phyloP scores from a whole-genome alignment of 35 echinoderm and acorn worm genomes.

The Diadema setosum region DNA sequence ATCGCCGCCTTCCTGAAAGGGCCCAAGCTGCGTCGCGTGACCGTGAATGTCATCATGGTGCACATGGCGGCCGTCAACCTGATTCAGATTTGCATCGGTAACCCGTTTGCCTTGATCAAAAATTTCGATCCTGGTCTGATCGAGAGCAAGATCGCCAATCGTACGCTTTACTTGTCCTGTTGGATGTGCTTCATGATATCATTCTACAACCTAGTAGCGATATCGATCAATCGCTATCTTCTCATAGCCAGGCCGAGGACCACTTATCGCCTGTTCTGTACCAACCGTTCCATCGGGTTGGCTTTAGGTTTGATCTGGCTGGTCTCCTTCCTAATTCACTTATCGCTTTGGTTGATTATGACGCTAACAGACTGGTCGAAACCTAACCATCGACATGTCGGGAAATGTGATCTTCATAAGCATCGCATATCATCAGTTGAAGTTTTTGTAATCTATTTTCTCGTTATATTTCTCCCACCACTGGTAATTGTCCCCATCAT shows the following conservation, averaged over 20 bases:
- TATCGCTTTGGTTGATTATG: neutral
- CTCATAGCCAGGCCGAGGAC: neutral
- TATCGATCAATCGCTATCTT: neutral
- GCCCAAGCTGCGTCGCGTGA: neutral
- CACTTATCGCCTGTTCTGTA: neutral
- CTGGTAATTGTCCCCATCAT: neutral
- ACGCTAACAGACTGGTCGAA: neutral
- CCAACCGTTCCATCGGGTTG: neutral
- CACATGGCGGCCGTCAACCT: neutral
- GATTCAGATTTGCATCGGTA: neutral
- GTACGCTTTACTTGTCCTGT: neutral
- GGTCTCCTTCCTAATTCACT: neutral
- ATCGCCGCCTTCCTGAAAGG: neutral
- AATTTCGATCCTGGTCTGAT: neutral
- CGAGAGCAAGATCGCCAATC: neutral
- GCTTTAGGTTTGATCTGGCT: neutral
- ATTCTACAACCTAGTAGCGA: neutral
- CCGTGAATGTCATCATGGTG: neutral
- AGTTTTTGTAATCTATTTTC: neutral
- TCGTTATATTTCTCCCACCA: neutral
- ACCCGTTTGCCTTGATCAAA: neutral
- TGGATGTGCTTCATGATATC: conserved; percentile 16
- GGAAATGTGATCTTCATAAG: neutral
- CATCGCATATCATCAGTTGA: neutral
- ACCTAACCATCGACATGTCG: neutral